Percentiles rank a stretch among this genome's conserved stretches.
Conservation (phyloP, 2,888 invertebrate species). For the Salticus scenicus region DNA sequence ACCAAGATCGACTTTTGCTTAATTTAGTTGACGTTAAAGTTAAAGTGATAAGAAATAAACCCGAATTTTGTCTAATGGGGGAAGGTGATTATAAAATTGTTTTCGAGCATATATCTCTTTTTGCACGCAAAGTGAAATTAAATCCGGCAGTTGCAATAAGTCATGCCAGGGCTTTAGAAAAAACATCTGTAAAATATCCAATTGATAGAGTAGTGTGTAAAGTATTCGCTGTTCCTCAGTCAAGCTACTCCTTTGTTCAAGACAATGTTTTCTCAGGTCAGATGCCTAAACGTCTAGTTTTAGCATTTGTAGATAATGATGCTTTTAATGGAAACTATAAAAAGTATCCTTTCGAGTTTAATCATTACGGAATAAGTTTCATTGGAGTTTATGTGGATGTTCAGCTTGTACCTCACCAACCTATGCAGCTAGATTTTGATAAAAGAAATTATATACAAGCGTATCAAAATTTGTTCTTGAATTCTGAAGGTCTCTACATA, state of each 20-base stretch:
- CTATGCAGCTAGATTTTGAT: slow-evolving; percentile 28
- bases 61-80: slow-evolving; percentile 28
- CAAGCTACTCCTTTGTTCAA: slow-evolving; percentile 12
- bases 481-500: slow-evolving; percentile 70
- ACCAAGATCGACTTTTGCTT: slow-evolving; percentile 12
- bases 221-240: neutral
- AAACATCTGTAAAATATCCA: neutral
- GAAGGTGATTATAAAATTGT: slow-evolving; percentile 44
- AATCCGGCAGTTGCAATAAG: slow-evolving; percentile 1
- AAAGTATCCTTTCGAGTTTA: slow-evolving; percentile 71
- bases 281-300: neutral
- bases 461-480: slow-evolving; percentile 73
- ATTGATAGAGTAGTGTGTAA: slow-evolving; percentile 12
- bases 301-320: slow-evolving; percentile 71
- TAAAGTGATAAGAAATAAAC: slow-evolving; percentile 33
- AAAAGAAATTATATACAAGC: slow-evolving; percentile 59
- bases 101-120: slow-evolving; percentile 44
- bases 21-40: slow-evolving; percentile 24
- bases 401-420: slow-evolving; percentile 69
- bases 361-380: slow-evolving; percentile 70
- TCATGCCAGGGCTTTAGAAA: slow-evolving; percentile 2
- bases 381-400: slow-evolving; percentile 71
- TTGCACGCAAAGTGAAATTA: slow-evolving; percentile 66
- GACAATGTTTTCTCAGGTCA: slow-evolving; percentile 16
- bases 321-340: slow-evolving; percentile 70